These are phyloP conservation scores for Hypanus sabinus DNA, from an alignment of 2,113 vertebrate species.

Conservation along the genomic window DNA sequence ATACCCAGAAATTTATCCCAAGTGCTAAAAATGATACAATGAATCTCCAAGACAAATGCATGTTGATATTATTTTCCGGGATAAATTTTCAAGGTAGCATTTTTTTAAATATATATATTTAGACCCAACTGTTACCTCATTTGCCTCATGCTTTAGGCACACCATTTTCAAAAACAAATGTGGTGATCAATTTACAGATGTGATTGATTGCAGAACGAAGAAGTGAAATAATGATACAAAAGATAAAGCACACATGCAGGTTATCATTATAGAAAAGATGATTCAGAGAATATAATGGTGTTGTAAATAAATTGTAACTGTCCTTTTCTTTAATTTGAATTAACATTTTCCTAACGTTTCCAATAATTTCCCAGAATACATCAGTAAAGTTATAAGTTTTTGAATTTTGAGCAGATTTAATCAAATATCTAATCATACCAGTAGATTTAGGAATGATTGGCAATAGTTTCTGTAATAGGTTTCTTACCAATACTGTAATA, in stretches of 20 bases:
- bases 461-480: slow-evolving; percentile 35
- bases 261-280: background rate
- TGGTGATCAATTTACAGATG: background rate
- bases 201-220: background rate
- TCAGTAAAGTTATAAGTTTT: background rate
- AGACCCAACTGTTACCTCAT: background rate
- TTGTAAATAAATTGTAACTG: background rate
- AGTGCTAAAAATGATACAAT: too few species aligned
- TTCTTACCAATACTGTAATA: slow-evolving; percentile 60
- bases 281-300: background rate
- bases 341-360: background rate
- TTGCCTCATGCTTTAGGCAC: background rate
- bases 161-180: background rate
- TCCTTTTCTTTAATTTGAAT: background rate
- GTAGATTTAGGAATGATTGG: background rate
- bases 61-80: too few species aligned
- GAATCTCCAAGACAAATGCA: too few species aligned
- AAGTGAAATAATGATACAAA: background rate
- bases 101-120: too few species aligned
- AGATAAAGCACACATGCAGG: background rate
- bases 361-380: background rate
- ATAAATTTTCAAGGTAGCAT: too few species aligned
- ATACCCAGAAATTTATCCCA: background rate
- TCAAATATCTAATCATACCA: slow-evolving; percentile 1
- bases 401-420: background rate